A percentile compares a stretch with the other conserved stretches of the same genome.
These are phyloP conservation scores for Oryzias javanicus DNA, from an alignment of 2,113 vertebrate genomes.

Conservation along the genomic window DNA sequence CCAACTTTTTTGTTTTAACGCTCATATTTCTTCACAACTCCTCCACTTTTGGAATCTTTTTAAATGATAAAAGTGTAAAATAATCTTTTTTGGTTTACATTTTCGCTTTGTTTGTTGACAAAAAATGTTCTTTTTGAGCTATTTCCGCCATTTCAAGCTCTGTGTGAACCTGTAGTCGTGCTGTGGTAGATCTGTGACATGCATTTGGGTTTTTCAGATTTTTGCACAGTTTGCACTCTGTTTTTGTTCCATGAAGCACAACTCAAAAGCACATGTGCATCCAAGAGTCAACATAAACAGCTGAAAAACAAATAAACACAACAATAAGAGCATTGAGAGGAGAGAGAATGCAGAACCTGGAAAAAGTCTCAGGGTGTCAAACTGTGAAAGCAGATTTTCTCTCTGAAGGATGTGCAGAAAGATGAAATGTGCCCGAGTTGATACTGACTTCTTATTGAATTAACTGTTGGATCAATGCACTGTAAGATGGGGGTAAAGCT, in stretches of 20 bases:
- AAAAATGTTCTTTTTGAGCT: constrained; percentile 9
- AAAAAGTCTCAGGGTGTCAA: neutral
- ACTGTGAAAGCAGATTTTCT: constrained; percentile 32
- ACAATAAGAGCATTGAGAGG: constrained; percentile 4
- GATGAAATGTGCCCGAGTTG: constrained; percentile 29
- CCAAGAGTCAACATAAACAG: constrained; percentile 10
- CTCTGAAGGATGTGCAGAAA: constrained; percentile 36
- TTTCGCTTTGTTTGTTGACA: too few species aligned
- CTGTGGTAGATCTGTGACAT: constrained; percentile 48
- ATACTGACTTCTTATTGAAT: constrained; percentile 56
- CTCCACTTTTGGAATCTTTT: too few species aligned
- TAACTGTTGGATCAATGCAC: constrained; percentile 48
- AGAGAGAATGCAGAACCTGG: neutral
- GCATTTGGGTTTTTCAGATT: constrained; percentile 44
- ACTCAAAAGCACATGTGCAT: constrained; percentile 65
- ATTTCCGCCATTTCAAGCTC: constrained; percentile 28
- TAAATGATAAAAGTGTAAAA: too few species aligned
- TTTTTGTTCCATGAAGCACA: constrained; percentile 67
- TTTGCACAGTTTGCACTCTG: constrained; percentile 59
- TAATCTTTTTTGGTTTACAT: too few species aligned
- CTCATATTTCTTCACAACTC: too few species aligned
- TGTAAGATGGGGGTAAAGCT: constrained; percentile 26
- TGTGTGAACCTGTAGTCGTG: constrained; percentile 46
- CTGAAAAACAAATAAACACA: constrained; percentile 3
- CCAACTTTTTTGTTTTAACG: too few species aligned